Evolutionary conservation across 2,888 invertebrate genomes (phyloP).

Genomic region (Eretmocerus hayati): DNA sequence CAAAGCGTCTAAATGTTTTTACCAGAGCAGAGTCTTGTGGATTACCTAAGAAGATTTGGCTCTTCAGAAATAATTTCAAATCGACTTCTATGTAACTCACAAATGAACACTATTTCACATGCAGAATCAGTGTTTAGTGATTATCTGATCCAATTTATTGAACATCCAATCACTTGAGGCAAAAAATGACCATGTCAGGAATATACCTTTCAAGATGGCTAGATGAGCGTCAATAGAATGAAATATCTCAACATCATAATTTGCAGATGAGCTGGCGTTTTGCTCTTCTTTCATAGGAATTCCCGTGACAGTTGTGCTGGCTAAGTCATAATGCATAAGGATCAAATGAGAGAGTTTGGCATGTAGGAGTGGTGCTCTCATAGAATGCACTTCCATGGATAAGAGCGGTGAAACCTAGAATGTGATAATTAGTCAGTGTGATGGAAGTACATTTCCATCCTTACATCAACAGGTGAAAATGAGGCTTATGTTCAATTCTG

Average conservation of each 20-base stretch:
- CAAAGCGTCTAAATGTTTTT: slow-evolving; percentile 55
- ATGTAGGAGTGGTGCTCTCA: slow-evolving; percentile 67
- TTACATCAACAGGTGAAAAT: too few relatives aligned
- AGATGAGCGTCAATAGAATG: slow-evolving; percentile 82
- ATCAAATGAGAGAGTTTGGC: slow-evolving; percentile 69
- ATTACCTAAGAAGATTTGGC: slow-evolving; percentile 45
- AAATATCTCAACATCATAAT: slow-evolving; percentile 97
- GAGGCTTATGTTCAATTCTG: too few relatives aligned
- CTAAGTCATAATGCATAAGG: slow-evolving; percentile 80
- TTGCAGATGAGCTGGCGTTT: slow-evolving; percentile 94
- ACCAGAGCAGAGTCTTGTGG: slow-evolving; percentile 58
- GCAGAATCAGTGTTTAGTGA: too few relatives aligned
- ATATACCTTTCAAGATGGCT: slow-evolving; percentile 60
- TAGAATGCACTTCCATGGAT: slow-evolving; percentile 74
- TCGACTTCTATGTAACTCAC: too few relatives aligned
- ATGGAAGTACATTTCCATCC: slow-evolving; percentile 28
- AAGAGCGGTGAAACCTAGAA: slow-evolving; percentile 67
- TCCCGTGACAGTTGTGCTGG: slow-evolving; percentile 94
- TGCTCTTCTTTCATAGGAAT: slow-evolving; percentile 99
- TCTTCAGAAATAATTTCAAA: too few relatives aligned
- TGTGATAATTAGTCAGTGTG: too few relatives aligned
- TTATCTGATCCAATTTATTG: too few relatives aligned
- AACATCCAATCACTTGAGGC: too few relatives aligned
- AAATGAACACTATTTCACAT: too few relatives aligned
- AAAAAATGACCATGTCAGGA: not conserved